Evolutionary conservation across 1,140 invertebrate genomes (phyloP).

Genomic region (Sinella curviseta): DNA sequence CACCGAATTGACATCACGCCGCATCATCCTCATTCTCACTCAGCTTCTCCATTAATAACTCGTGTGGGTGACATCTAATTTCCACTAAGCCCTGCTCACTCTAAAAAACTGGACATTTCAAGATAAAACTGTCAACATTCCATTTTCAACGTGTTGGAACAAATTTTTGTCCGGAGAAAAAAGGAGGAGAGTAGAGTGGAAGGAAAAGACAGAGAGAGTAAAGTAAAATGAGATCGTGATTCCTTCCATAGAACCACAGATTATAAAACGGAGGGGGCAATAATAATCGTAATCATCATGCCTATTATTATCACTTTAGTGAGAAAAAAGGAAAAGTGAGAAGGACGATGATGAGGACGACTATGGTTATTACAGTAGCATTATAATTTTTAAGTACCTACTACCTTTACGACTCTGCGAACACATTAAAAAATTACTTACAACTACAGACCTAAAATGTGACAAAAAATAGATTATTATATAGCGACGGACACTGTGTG

Average conservation of each 20-base stretch:
- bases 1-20: not conserved
- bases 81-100: not conserved
- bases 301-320: not conserved
- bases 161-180: not conserved
- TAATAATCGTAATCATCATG: slow-evolving; percentile 3
- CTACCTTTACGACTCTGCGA: not conserved
- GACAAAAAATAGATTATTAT: too few relatives aligned
- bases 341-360: not conserved
- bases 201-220: too few relatives aligned
- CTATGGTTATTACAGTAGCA: not conserved
- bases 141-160: not conserved
- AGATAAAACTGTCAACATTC: slow-evolving; percentile 25
- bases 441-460: not conserved
- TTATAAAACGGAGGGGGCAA: slow-evolving; percentile 3
- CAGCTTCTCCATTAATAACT: slow-evolving; percentile 20
- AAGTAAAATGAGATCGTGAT: slow-evolving; percentile 15
- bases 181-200: not conserved
- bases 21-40: not conserved
- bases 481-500: too few relatives aligned
- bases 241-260: not conserved
- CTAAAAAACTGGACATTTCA: slow-evolving; percentile 4
- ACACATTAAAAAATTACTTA: not conserved
- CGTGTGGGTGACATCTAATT: slow-evolving; percentile 11
- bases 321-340: not conserved
- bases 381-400: too few relatives aligned